Evolutionary conservation across 2,888 invertebrate species (phyloP), one percentile per base, ranked within the genome.

Genomic region (Dugesia japonica): DNA sequence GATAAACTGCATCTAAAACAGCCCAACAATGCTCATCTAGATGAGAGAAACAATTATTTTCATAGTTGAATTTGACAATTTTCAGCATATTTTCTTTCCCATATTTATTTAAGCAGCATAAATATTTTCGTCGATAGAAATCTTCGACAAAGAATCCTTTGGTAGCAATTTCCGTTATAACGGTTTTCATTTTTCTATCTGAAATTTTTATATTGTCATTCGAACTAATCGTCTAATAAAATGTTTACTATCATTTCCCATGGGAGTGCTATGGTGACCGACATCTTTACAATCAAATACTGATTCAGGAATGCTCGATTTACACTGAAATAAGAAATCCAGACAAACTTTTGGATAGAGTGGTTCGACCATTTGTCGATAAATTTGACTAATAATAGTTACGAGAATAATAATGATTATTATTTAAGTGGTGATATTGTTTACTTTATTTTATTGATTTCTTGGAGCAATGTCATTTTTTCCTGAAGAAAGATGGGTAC

Each of bases 51-150:
- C 9, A 4, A 20, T n/a, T n/a, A n/a, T 56, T 56, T 20, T 56
- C 56, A 56, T 56, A 56, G 23, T 56, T 56, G 56, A 56, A 56
- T 56, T n/a, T n/a, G n/a, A 56, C n/a, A 23, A 56, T 56, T n/a
- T 56, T n/a, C 56, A 56, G 17, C 4, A 56, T n/a, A 1, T 56
- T 56, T 20, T n/a, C 23, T 7, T 56, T n/a, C 9, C 20, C n/a
- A n/a, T 1, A 9, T n/a, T 56, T n/a, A 1, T 23, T 56, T n/a
- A 56, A 7, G 17, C 56, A 56, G n/a, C 56, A 56, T n/a, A 56
- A 7, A 56, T 56, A 56, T 56, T 56, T 56, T n/a, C 56, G n/a
- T 4, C 56, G 56, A n/a, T 56, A 56, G 23, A 56, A 56, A 23
- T 56, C 56, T 23, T 56, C 56, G 4, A n/a, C 56, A 56, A 56